Conservation (phyloP, 2,113 vertebrate genomes). For the Emydura subglobosa region DNA sequence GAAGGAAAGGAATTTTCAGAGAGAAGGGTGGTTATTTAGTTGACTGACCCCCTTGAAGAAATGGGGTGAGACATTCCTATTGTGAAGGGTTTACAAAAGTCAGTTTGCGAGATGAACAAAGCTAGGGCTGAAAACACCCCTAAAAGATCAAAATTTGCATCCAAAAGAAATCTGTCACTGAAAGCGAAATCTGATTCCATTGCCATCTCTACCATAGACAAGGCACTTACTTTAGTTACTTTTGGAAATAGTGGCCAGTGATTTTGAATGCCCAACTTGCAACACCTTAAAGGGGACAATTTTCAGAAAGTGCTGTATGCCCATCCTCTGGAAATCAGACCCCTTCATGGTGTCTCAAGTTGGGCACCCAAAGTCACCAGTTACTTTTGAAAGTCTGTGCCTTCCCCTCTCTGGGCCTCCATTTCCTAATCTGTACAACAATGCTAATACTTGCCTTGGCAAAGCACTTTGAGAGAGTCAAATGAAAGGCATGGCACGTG, state of each 20-base stretch:
- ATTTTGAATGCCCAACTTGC: too few relatives aligned
- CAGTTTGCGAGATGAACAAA: not conserved
- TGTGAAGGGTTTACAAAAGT: not conserved
- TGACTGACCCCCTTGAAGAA: slow-evolving; percentile 28
- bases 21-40: not conserved
- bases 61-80: not conserved
- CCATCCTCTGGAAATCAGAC: not conserved
- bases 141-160: not conserved
- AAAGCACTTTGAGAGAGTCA: too few relatives aligned
- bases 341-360: not conserved
- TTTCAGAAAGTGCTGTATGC: not conserved
- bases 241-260: not conserved
- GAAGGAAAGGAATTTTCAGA: not conserved
- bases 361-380: not conserved
- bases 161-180: not conserved
- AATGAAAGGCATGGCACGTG: too few relatives aligned
- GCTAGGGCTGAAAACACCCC: fast-evolving
- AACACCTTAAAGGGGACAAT: not conserved
- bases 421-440: too few relatives aligned
- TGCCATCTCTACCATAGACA: not conserved
- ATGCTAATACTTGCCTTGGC: too few relatives aligned
- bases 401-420: not conserved
- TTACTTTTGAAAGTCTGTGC: not conserved
- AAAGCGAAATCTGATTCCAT: not conserved
- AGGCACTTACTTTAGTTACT: not conserved